Percentiles rank a stretch among this genome's conserved stretches.
These are phyloP conservation scores for Hypolimnas misippus DNA, from an alignment of 2,888 invertebrate species.

Conservation along the genomic window DNA sequence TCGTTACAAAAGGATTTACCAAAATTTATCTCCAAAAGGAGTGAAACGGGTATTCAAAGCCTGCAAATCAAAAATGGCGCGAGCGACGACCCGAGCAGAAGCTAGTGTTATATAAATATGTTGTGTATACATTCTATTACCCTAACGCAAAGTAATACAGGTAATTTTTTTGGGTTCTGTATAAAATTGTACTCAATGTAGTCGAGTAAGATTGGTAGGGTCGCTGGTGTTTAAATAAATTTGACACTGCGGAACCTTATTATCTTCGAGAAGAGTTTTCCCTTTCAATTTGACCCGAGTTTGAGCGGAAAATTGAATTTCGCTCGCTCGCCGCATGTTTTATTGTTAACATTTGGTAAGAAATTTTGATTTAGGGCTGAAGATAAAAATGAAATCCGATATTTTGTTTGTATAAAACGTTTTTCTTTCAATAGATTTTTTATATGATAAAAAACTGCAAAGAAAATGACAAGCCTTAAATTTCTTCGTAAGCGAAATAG, in stretches of 20 bases:
- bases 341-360: constrained; percentile 6
- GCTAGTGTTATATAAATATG: too few species aligned
- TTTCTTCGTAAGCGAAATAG: too few species aligned
- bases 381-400: constrained; percentile 2
- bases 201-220: background rate
- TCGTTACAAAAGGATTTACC: too few species aligned
- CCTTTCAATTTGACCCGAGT: constrained; percentile 18
- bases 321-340: constrained; percentile 3
- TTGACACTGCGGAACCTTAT: constrained; percentile 18
- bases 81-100: too few species aligned
- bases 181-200: background rate
- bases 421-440: background rate
- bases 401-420: background rate
- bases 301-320: constrained; percentile 22
- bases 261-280: constrained; percentile 18
- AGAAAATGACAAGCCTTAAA: too few species aligned
- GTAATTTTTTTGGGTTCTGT: background rate
- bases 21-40: too few species aligned
- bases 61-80: too few species aligned
- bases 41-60: too few species aligned
- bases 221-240: constrained; percentile 12
- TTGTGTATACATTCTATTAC: too few species aligned
- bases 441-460: background rate
- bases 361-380: background rate
- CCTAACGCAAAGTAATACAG: too few species aligned